Base-by-base conservation (phyloP, 2,113 vertebrate species). In the Neolamprologus longior region DNA sequence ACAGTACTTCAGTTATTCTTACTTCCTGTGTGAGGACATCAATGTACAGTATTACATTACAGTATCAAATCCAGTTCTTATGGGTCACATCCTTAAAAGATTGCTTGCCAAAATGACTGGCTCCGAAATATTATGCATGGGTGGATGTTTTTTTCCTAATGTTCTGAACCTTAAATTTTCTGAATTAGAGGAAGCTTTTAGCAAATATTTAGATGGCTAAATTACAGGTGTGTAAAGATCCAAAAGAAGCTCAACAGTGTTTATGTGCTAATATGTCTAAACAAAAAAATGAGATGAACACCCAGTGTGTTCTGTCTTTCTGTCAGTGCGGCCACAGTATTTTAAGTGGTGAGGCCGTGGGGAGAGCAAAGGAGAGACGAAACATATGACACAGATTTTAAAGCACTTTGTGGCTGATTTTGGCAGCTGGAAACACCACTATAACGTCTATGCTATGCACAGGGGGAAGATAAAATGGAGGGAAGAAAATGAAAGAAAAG, bases 361-460 rank as follows among this genome's bases (percentile, higher is more conserved):
- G 81, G 83, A 83, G 76, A 85, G 85, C 57, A 73, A 35, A 89
- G 84, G 47, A 61, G 61, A 88, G 85, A 82, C 54, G 9, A 55
- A 83, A 89, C 90, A 91, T 89, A 82, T 93, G 91, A 93, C 90
- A 92, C 35, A 85, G 84, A 94, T 95, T 89, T 92, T 45, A 94
- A 94, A 92, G 89, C 90, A 91, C 83, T 94, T 88, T 91, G 92
- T 79, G 91, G 89, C 55, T 37, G 7, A 63, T 50, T 90, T 88
- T 90, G 88, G 93, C 93, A 92, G 92, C 90, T 88, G 89, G 82
- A 94, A 91, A 90, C 37, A 35, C 84, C 73, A 82, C 80, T 87
- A 91, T 83, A 86, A 73, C 53, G 28, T 85, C 83, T 58, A 88
- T 78, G 83, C 87, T 89, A 88, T 90, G 47, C 79, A 86, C 81